Conservation (phyloP, 2,797 vertebrate genomes). For the Astyanax mexicanus region DNA sequence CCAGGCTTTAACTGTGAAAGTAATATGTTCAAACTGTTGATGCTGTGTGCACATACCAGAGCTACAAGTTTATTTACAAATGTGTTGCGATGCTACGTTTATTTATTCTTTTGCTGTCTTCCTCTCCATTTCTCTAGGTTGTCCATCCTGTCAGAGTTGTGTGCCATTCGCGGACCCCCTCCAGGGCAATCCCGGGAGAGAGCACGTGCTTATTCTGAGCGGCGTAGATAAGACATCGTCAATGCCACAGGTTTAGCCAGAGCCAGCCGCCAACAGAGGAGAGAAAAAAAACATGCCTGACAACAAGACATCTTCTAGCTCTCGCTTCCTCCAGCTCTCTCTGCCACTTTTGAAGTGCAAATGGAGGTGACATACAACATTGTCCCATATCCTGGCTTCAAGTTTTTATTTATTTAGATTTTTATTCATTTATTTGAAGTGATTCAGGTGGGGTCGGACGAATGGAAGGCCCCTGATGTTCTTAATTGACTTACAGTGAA, state of each 20-base stretch:
- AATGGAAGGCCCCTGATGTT: slow-evolving; percentile 46
- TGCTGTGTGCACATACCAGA: neutral
- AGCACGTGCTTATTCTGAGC: slow-evolving; percentile 50
- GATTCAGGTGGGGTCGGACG: slow-evolving; percentile 6
- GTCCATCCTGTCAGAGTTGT: slow-evolving; percentile 45
- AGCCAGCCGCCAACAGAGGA: slow-evolving; percentile 36
- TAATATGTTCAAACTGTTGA: neutral
- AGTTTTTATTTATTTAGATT: slow-evolving; percentile 4
- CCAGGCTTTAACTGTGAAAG: no score
- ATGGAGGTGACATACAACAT: slow-evolving; percentile 48
- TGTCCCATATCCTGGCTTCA: slow-evolving; percentile 24
- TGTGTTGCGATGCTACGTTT: slow-evolving; percentile 42
- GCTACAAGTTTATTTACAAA: slow-evolving; percentile 22
- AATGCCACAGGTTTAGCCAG: slow-evolving; percentile 52
- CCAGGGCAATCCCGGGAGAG: slow-evolving; percentile 50
- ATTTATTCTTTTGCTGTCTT: slow-evolving; percentile 25
- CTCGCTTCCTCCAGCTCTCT: slow-evolving; percentile 30
- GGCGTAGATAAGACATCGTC: slow-evolving; percentile 55
- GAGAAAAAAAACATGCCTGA: slow-evolving; percentile 28
- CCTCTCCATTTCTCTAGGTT: slow-evolving; percentile 1
- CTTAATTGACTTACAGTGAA: slow-evolving; percentile 45
- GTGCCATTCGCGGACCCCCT: slow-evolving; percentile 23
- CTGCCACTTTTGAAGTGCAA: slow-evolving; percentile 59
- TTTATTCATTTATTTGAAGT: slow-evolving; percentile 41
- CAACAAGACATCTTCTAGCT: slow-evolving; percentile 40